Percentiles rank a stretch among this genome's conserved stretches.
These are phyloP conservation scores for Clepsis dumicolana DNA, from an alignment of 2,888 invertebrate species.

Conservation along the genomic window DNA sequence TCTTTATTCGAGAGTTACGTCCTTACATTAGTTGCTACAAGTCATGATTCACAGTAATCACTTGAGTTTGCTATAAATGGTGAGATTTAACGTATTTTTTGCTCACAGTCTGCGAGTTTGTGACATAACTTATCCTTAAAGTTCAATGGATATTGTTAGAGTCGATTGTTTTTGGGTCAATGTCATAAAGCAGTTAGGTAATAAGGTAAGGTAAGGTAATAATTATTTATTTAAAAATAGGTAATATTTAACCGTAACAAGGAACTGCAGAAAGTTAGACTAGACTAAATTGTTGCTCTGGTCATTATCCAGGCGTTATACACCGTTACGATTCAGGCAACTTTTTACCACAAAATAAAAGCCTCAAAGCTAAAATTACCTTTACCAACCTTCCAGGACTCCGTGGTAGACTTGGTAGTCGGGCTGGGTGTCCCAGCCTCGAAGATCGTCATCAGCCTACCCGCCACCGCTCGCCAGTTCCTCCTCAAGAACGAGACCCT, in stretches of 20 bases:
- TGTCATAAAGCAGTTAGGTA: background rate
- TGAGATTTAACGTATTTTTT: constrained; percentile 26
- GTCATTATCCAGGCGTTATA: background rate
- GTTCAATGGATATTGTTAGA: constrained; percentile 1
- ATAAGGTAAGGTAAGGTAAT: no score
- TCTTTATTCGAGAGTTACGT: constrained; percentile 44
- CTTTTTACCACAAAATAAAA: background rate
- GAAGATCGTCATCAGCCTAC: constrained; percentile 90
- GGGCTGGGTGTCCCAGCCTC: constrained; percentile 90
- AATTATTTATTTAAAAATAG: no score
- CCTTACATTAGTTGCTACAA: background rate
- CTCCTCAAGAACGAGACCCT: constrained; percentile 87
- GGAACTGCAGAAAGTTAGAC: no score
- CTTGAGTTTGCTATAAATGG: constrained; percentile 35
- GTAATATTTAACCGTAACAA: background rate
- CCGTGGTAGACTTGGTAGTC: constrained; percentile 89
- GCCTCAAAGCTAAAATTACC: background rate
- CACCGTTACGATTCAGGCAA: no score
- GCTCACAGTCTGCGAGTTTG: constrained; percentile 24
- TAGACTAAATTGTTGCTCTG: background rate
- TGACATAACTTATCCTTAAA: constrained; percentile 29
- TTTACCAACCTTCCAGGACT: constrained; percentile 84
- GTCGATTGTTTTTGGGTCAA: constrained; percentile 1
- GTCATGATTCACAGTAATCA: constrained; percentile 13
- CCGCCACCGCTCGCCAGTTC: constrained; percentile 90